Base-by-base conservation (phyloP, 2,797 vertebrate species). In the Bufotes viridis region DNA sequence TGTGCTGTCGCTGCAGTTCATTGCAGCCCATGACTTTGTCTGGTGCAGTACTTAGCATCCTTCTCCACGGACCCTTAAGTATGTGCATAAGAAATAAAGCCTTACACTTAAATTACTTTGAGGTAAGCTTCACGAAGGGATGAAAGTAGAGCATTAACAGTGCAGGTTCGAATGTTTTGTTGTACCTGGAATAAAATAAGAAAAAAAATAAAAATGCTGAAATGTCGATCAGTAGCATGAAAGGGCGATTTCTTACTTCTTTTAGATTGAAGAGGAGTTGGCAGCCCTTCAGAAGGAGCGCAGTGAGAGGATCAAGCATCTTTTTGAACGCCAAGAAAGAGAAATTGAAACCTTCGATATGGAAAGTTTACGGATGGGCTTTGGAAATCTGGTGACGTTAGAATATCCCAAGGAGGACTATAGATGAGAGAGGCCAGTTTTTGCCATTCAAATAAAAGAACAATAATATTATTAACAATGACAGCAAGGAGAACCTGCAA, bases 361-460 rank as follows among this genome's bases (percentile, higher is more conserved):
- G 97, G 98, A 99, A 95, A 99, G 98, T 94, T 92, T 98, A 92
- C 96, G 97, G 78, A 96, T 98, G 95, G 98, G 98, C 93, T 98
- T 99, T 89, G 95, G 96, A 87, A 98, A 97, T 96, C 94, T 98
- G 95, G 96, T 97, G 88, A 95, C 95, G 70, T 95, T 98, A 96
- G 98, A 99, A 92, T 98, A 96, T 91, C 97, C 98, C 94, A 99
- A 99, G 96, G 98, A 99, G 91, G 98, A 99, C 96, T 98, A 98
- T 94, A 99, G 98, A 99, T 99, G 97, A 99, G 96, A 94, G 96
- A 87, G 88, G 85, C 86, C 89, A 90, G 86, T 87, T 87, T 87
- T 87, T 87, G 86, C 89, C 89, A 87, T 87, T 87, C 53, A 88
- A 91, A 91, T 91, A 81, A 88, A 93, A 90, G 75, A 80, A 93